Percentiles rank a stretch among this genome's conserved stretches.
Conservation (phyloP, 2,888 invertebrate genomes). For the Noctua comes region DNA sequence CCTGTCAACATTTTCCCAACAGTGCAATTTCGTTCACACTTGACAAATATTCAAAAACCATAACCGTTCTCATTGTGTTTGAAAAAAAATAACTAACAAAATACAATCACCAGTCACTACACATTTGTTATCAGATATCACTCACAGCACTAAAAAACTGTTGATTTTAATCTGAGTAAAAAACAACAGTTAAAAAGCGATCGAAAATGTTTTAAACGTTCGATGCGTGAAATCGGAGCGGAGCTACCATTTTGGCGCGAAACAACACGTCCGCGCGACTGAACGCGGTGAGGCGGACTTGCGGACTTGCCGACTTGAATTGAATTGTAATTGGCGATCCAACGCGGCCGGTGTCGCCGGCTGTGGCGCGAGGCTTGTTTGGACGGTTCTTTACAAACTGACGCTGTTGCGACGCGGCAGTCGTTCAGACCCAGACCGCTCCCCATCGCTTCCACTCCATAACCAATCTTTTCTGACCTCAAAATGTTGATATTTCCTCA, state of each 20-base stretch:
- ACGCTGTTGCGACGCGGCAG: conserved; percentile 69
- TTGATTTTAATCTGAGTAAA: conserved; percentile 74
- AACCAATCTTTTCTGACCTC: conserved; percentile 47
- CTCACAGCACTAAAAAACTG: conserved; percentile 77
- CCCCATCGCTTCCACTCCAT: conserved; percentile 17
- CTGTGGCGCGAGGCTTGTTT: conserved; percentile 63
- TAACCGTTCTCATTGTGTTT: conserved; percentile 85
- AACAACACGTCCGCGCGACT: conserved; percentile 72
- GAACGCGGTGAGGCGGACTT: conserved; percentile 77
- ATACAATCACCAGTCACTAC: conserved; percentile 76
- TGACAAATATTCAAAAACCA: conserved; percentile 78
- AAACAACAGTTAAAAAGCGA: conserved; percentile 74
- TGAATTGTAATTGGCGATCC: conserved; percentile 22
- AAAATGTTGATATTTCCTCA: conserved; percentile 38
- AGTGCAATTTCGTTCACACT: conserved; percentile 80
- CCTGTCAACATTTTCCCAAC: conserved; percentile 86
- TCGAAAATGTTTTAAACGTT: conserved; percentile 59
- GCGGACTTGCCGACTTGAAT: conserved; percentile 69
- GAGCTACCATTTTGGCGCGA: conserved; percentile 78
- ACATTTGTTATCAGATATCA: conserved; percentile 70
- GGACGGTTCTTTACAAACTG: conserved; percentile 53
- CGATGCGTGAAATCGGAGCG: conserved; percentile 70
- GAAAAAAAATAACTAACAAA: conserved; percentile 70
- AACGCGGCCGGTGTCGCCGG: conserved; percentile 52
- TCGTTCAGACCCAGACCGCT: conserved; percentile 29